Percentiles rank a stretch among this genome's conserved stretches.
Conservation (phyloP, 1,140 invertebrate genomes). For the Mya arenaria region DNA sequence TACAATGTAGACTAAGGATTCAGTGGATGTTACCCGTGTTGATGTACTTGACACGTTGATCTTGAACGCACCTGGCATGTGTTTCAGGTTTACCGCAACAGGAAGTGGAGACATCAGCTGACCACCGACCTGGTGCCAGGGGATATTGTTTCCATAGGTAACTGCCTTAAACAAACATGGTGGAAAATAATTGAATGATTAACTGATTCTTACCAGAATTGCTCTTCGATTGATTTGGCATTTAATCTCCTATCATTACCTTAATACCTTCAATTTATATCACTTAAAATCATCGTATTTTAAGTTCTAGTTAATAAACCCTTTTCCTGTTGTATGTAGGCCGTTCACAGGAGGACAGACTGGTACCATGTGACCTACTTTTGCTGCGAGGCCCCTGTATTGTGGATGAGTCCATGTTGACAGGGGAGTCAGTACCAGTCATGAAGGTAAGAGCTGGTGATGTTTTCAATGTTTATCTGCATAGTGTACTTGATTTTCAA, state of each 20-base stretch:
- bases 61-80: neutral
- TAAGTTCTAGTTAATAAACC: no score
- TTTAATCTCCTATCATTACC: no score
- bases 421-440: constrained; percentile 98
- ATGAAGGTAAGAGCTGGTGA: constrained; percentile 93
- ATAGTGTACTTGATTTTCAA: neutral
- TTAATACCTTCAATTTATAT: no score
- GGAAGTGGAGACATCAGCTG: constrained; percentile 94
- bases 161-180: neutral
- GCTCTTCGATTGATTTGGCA: no score
- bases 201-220: neutral
- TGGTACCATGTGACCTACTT: constrained; percentile 98
- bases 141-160: constrained; percentile 96
- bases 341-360: constrained; percentile 92
- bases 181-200: neutral
- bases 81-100: constrained; percentile 93
- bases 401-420: constrained; percentile 98
- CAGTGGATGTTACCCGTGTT: no score
- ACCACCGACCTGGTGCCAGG: constrained; percentile 96
- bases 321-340: constrained; percentile 72
- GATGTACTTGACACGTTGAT: no score
- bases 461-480: no score
- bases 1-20: no score
- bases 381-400: constrained; percentile 96
- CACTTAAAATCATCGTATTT: no score